Evolutionary conservation across 2,797 vertebrate species (phyloP).

Genomic region (Malurus splendens): DNA sequence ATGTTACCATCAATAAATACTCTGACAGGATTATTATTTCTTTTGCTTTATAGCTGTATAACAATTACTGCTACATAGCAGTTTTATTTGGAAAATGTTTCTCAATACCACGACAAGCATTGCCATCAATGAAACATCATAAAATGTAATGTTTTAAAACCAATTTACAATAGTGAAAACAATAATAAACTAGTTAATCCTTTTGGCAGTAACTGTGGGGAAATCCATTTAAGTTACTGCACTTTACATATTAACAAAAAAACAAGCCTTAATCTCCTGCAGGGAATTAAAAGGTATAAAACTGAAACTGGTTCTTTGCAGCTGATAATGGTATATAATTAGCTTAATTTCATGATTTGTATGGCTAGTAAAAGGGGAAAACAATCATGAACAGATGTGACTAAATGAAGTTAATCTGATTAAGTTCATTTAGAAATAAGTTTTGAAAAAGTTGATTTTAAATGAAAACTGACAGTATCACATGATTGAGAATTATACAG

Average conservation of each 20-base stretch:
- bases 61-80: not conserved
- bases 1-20: not conserved
- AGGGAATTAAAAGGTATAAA: conserved; percentile 65
- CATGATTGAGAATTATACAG: conserved; percentile 23
- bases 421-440: conserved; percentile 72
- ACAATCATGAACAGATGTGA: conserved; percentile 64
- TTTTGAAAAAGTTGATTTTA: conserved; percentile 72
- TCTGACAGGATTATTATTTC: conserved; percentile 11
- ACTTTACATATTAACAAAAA: conserved; percentile 57
- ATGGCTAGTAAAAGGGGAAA: conserved; percentile 56
- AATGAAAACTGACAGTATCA: conserved; percentile 67
- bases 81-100: conserved; percentile 13
- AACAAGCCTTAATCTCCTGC: conserved; percentile 52
- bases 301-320: conserved; percentile 59
- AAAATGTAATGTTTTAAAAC: conserved; percentile 56
- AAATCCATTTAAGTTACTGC: conserved; percentile 59
- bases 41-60: not conserved
- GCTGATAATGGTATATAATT: conserved; percentile 68
- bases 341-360: conserved; percentile 70
- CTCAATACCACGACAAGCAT: conserved; percentile 3
- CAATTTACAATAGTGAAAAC: conserved; percentile 55
- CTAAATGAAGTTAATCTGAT: conserved; percentile 70
- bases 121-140: conserved; percentile 30
- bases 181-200: conserved; percentile 58
- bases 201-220: conserved; percentile 32